Conservation (phyloP, 2,113 vertebrate genomes). For the Hydrochoerus hydrochaeris region DNA sequence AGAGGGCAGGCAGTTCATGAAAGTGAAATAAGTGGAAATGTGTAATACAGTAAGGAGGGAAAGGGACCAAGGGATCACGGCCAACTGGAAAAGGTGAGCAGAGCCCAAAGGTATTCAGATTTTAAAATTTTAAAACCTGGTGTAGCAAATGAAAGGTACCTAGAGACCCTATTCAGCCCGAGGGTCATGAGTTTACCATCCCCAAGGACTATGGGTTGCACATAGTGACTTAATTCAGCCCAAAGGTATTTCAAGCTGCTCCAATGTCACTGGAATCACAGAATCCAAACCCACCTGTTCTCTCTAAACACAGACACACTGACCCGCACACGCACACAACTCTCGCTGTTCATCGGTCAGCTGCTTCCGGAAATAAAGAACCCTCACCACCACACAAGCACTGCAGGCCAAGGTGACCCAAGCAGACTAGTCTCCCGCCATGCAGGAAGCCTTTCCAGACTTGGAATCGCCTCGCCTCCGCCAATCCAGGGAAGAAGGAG, state of each 20-base stretch:
- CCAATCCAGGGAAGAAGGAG: neutral
- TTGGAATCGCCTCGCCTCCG: neutral
- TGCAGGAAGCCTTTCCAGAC: neutral
- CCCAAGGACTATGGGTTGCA: neutral
- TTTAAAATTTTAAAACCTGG: neutral
- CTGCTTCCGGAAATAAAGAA: neutral
- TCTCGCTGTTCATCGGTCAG: neutral
- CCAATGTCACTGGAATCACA: neutral
- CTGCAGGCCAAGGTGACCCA: neutral
- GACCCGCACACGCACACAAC: neutral
- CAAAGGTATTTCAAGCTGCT: neutral
- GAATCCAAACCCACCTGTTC: neutral
- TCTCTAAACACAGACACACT: neutral
- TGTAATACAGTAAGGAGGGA: neutral
- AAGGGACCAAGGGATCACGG: neutral
- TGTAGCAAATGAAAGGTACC: constrained; percentile 9
- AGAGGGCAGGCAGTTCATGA: neutral
- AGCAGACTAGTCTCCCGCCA: neutral
- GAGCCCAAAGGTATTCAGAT: neutral
- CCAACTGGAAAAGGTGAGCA: neutral
- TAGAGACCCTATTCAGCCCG: neutral
- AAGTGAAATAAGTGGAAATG: neutral
- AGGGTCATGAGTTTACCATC: neutral
- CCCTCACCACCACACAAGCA: neutral
- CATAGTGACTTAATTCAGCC: neutral